phyloP scores from a whole-genome alignment of 2,797 vertebrate species.

The Xenentodon cancila region DNA sequence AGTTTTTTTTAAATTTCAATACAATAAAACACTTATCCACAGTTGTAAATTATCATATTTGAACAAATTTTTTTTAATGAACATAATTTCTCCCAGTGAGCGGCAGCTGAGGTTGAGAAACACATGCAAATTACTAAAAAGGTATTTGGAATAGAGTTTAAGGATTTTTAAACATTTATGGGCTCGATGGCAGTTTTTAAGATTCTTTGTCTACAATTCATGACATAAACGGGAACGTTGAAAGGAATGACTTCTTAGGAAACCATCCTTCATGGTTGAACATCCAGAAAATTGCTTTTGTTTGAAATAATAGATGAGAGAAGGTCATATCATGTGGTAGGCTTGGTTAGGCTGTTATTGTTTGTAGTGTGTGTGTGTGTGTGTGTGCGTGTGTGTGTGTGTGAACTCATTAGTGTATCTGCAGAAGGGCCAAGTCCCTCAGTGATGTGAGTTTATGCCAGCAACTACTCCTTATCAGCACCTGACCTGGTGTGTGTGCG shows the following conservation, averaged over 20 bases:
- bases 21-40: too few species aligned
- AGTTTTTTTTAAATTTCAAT: too few species aligned
- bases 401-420: constrained; percentile 29
- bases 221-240: not conserved
- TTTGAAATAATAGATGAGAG: constrained; percentile 17
- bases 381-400: not conserved
- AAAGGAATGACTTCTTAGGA: not conserved
- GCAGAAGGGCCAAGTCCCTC: constrained; percentile 58
- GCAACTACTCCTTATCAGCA: constrained; percentile 79
- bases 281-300: not conserved
- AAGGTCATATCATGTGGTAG: constrained; percentile 31
- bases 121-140: too few species aligned
- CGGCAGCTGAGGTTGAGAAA: too few species aligned
- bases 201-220: too few species aligned
- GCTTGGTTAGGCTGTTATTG: constrained; percentile 13
- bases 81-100: too few species aligned
- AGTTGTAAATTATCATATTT: too few species aligned
- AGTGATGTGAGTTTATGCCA: constrained; percentile 72
- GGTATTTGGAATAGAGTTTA: too few species aligned
- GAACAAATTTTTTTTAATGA: too few species aligned
- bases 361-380: not conserved
- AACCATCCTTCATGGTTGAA: not conserved
- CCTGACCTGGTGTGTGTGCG: constrained; percentile 64
- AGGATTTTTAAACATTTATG: too few species aligned
- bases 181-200: too few species aligned